phyloP scores from a whole-genome alignment of 2,113 vertebrate genomes.

The Tragulus kanchil region DNA sequence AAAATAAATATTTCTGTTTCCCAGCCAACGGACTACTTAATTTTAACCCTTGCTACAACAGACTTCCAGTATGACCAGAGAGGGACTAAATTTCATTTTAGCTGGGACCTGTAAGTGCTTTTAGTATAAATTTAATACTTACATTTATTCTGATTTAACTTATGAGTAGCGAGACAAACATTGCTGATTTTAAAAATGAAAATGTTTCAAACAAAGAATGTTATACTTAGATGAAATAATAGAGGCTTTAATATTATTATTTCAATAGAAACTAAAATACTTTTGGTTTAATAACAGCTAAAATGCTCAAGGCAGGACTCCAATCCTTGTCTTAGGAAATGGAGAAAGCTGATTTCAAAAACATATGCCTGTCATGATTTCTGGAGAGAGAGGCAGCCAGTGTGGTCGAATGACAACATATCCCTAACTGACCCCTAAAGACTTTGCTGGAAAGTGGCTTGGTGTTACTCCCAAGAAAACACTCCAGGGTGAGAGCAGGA shows the following conservation, averaged over 20 bases:
- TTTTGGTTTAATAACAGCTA: slow-evolving; percentile 72
- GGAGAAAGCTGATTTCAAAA: slow-evolving; percentile 79
- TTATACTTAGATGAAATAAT: slow-evolving; percentile 72
- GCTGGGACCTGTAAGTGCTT: slow-evolving; percentile 16
- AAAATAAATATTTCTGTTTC: not conserved
- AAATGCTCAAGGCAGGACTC: slow-evolving; percentile 66
- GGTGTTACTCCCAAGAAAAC: slow-evolving; percentile 79
- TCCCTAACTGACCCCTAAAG: slow-evolving; percentile 81
- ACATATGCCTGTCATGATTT: slow-evolving; percentile 80
- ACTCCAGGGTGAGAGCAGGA: slow-evolving; percentile 66
- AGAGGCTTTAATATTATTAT: slow-evolving; percentile 63
- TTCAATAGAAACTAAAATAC: slow-evolving; percentile 73
- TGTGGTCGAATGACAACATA: slow-evolving; percentile 78
- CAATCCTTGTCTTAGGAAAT: slow-evolving; percentile 65
- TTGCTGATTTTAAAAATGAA: slow-evolving; percentile 57
- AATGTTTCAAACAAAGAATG: slow-evolving; percentile 63
- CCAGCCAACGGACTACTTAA: not conserved
- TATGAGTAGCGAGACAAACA: slow-evolving; percentile 51
- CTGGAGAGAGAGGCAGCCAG: slow-evolving; percentile 71
- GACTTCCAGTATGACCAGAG: not conserved
- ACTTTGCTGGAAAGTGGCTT: slow-evolving; percentile 80
- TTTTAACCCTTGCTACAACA: slow-evolving; percentile 22
- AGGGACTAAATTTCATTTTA: slow-evolving; percentile 57
- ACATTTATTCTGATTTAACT: slow-evolving; percentile 54
- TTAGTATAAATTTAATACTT: slow-evolving; percentile 61